Percentiles rank a stretch among this genome's conserved stretches.
Conservation (phyloP, 2,113 vertebrate species). For the Elgaria multicarinata region DNA sequence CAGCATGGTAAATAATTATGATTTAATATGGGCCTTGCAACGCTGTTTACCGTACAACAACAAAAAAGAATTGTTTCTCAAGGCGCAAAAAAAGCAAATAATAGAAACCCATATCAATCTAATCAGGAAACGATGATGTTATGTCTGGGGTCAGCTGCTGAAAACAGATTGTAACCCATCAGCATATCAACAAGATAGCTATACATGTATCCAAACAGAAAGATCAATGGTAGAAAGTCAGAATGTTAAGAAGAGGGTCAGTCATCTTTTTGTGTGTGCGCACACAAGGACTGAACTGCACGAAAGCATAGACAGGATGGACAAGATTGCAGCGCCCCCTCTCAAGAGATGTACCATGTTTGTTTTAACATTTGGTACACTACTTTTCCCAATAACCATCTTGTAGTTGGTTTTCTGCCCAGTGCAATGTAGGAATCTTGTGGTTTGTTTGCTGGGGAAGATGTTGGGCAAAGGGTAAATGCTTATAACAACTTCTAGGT, state of each 20-base stretch:
- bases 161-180: conserved; percentile 81
- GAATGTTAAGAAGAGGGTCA: not conserved
- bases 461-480: conserved; percentile 6
- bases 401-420: not conserved
- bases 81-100: conserved; percentile 82
- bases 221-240: conserved; percentile 31
- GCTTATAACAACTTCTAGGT: not conserved
- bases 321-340: not conserved
- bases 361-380: not conserved
- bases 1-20: conserved; percentile 93
- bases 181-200: conserved; percentile 66
- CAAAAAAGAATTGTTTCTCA: conserved; percentile 92
- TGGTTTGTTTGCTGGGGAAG: conserved; percentile 17
- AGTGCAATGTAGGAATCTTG: conserved; percentile 11
- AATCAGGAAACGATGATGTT: conserved; percentile 89
- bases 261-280: not conserved
- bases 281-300: not conserved
- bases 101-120: conserved; percentile 83
- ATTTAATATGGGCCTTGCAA: conserved; percentile 89
- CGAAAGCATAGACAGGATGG: not conserved
- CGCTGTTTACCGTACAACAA: conserved; percentile 88
- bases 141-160: conserved; percentile 84
- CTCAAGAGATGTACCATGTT: not conserved
- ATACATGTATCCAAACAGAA: conserved; percentile 25
- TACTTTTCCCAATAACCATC: not conserved